These are phyloP conservation scores for Hirundo rustica DNA, from an alignment of 2,797 vertebrate species.

Conservation along the genomic window DNA sequence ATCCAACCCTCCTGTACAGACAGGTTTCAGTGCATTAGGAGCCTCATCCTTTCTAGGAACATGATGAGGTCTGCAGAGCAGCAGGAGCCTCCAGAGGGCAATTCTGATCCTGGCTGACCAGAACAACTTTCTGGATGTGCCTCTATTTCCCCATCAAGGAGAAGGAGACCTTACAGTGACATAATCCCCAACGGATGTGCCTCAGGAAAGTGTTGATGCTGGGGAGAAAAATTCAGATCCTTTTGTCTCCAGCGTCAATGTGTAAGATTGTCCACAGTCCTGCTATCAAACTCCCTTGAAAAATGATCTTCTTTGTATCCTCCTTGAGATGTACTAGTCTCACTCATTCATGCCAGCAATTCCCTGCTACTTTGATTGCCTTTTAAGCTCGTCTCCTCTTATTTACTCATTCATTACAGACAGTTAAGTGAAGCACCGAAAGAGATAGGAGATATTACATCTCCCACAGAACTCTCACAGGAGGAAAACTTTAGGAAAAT, in stretches of 20 bases:
- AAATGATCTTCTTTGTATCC: background rate
- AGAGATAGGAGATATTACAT: background rate
- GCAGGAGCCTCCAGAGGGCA: background rate
- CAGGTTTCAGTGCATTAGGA: fast-evolving
- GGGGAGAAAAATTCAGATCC: background rate
- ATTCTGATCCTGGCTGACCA: background rate
- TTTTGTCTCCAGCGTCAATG: background rate
- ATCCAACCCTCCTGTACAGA: background rate
- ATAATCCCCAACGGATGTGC: background rate
- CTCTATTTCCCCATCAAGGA: background rate
- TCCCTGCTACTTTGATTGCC: background rate
- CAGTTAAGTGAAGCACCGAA: background rate
- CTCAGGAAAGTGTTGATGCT: background rate
- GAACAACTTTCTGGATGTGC: background rate
- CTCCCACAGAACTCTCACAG: background rate
- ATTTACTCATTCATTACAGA: constrained; percentile 5
- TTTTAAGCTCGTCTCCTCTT: constrained; percentile 1
- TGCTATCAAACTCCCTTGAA: background rate
- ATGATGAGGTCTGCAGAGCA: background rate
- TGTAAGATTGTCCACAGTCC: background rate
- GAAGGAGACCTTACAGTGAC: background rate
- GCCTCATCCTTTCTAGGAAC: background rate
- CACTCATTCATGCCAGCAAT: background rate
- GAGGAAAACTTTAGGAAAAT: background rate
- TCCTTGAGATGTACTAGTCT: background rate